phyloP scores from a whole-genome alignment of 2,888 invertebrate species.

The Apamea anceps region DNA sequence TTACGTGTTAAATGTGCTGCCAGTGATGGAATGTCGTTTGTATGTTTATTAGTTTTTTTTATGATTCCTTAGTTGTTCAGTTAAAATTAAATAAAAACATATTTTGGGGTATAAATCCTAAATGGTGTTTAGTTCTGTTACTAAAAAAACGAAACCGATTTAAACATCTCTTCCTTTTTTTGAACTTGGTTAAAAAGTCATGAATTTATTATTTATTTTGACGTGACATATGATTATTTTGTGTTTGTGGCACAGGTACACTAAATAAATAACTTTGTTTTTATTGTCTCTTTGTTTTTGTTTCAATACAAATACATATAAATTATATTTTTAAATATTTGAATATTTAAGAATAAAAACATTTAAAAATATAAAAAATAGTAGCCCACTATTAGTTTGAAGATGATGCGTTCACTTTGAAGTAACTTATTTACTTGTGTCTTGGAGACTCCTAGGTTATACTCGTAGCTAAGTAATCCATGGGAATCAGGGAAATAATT shows the following conservation, averaged over 20 bases:
- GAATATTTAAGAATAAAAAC: too few relatives aligned
- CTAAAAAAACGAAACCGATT: background rate
- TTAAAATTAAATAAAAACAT: background rate
- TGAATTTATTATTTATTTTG: background rate
- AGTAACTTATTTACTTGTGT: background rate
- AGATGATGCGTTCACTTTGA: background rate
- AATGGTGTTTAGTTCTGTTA: background rate
- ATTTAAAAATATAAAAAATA: too few relatives aligned
- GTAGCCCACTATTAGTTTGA: background rate
- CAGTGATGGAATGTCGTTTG: slow-evolving; percentile 1
- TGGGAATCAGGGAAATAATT: background rate
- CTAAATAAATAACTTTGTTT: background rate
- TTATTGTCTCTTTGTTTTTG: background rate
- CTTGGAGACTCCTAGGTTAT: background rate
- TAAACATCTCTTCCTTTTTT: background rate
- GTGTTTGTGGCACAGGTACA: background rate
- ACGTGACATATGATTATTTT: too few relatives aligned
- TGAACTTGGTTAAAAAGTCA: background rate
- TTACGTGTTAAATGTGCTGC: slow-evolving; percentile 29
- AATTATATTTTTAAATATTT: too few relatives aligned
- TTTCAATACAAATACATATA: too few relatives aligned
- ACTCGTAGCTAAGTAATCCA: background rate
- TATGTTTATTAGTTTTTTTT: background rate
- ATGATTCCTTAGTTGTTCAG: background rate
- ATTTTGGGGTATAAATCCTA: background rate